These are phyloP conservation scores for Drosophila testacea DNA, from an alignment of 2,888 invertebrate species.

Conservation along the genomic window DNA sequence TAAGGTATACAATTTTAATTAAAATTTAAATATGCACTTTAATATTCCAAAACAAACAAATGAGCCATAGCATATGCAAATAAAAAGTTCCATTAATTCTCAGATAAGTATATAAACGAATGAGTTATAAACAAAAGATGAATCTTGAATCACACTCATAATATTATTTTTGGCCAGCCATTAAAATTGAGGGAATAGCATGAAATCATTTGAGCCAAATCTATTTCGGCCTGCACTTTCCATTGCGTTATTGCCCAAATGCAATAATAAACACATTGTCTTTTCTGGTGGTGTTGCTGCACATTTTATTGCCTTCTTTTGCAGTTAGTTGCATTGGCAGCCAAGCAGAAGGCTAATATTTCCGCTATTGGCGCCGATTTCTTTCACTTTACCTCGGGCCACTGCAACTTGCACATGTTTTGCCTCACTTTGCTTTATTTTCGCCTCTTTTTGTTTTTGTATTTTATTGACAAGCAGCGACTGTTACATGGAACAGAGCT, in stretches of 20 bases:
- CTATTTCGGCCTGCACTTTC: constrained; percentile 17
- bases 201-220: constrained; percentile 35
- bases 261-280: constrained; percentile 78
- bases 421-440: constrained; percentile 53
- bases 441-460: constrained; percentile 31
- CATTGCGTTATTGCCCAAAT: constrained; percentile 24
- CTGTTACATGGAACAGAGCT: constrained; percentile 48
- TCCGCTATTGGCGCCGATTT: constrained; percentile 76
- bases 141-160: constrained; percentile 11
- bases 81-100: background rate
- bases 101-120: constrained; percentile 5
- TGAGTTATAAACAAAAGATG: constrained; percentile 1
- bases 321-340: constrained; percentile 46
- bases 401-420: constrained; percentile 75
- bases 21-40: background rate
- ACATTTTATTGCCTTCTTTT: constrained; percentile 45
- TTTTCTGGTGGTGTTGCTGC: constrained; percentile 9
- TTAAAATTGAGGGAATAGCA: constrained; percentile 45
- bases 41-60: background rate
- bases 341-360: constrained; percentile 72
- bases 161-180: constrained; percentile 36
- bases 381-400: constrained; percentile 77
- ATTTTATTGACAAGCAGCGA: constrained; percentile 65
- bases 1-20: too few species aligned
- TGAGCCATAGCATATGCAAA: background rate